Evolutionary conservation across 2,113 vertebrate species (phyloP).

Genomic region (Tenebrosternarchus preto): DNA sequence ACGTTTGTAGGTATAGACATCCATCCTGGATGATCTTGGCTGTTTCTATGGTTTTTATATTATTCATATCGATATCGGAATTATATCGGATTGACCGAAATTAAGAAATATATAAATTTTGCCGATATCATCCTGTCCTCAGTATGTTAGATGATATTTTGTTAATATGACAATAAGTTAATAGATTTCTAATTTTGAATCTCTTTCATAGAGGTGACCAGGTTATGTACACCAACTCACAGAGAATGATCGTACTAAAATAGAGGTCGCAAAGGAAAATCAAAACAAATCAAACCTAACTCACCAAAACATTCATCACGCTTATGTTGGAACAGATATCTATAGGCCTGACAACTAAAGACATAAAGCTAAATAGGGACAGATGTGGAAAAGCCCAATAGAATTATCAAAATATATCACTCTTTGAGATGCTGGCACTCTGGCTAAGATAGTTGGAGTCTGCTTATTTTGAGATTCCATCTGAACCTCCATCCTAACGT

Average conservation of each 20-base stretch:
- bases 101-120: too few relatives aligned
- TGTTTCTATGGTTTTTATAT: too few relatives aligned
- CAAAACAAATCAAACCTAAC: too few relatives aligned
- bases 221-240: not conserved
- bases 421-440: constrained; percentile 1
- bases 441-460: not conserved
- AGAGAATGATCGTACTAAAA: not conserved
- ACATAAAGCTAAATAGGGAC: not conserved
- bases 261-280: too few relatives aligned
- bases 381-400: not conserved
- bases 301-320: too few relatives aligned
- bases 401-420: not conserved
- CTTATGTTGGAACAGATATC: too few relatives aligned
- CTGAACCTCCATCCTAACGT: constrained; percentile 48
- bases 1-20: too few relatives aligned
- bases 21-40: too few relatives aligned
- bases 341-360: not conserved
- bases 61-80: too few relatives aligned
- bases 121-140: too few relatives aligned
- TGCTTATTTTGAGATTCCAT: constrained; percentile 48
- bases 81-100: too few relatives aligned
- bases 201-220: not conserved
- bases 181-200: not conserved
- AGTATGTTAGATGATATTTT: constrained; percentile 66
- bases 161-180: constrained; percentile 50